phyloP scores from a whole-genome alignment of 2,797 vertebrate genomes.

The Manis pentadactyla region DNA sequence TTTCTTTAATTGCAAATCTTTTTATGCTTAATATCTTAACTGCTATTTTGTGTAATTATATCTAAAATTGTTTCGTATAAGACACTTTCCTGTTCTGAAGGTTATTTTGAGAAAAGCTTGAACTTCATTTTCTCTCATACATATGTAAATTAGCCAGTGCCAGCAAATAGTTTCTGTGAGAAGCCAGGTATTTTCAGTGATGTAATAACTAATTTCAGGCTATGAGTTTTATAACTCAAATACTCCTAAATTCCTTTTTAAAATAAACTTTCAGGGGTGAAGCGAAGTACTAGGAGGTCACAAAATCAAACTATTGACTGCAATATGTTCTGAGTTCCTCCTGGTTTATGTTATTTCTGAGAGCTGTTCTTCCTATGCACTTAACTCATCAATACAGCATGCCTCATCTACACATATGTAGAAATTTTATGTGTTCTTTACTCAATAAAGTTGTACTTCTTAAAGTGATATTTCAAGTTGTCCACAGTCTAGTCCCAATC shows the following conservation, averaged over 20 bases:
- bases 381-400: not conserved
- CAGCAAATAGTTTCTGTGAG: not conserved
- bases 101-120: constrained; percentile 54
- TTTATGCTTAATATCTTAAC: not conserved
- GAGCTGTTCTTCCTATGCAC: not conserved
- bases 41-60: constrained; percentile 37
- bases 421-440: not conserved
- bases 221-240: constrained; percentile 35
- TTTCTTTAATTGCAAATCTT: not conserved
- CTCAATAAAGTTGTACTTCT: not conserved
- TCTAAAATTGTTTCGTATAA: not conserved
- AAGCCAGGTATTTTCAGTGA: not conserved
- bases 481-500: not conserved
- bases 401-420: not conserved
- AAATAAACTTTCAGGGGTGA: constrained; percentile 13
- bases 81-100: constrained; percentile 3
- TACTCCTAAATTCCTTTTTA: constrained; percentile 28
- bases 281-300: not conserved
- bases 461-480: not conserved
- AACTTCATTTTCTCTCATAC: constrained; percentile 33
- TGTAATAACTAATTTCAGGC: constrained; percentile 33
- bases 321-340: not conserved
- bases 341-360: not conserved
- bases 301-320: not conserved
- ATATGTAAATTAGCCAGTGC: constrained; percentile 11